Conservation (phyloP, 2,888 invertebrate genomes). For the Tinea pellionella region DNA sequence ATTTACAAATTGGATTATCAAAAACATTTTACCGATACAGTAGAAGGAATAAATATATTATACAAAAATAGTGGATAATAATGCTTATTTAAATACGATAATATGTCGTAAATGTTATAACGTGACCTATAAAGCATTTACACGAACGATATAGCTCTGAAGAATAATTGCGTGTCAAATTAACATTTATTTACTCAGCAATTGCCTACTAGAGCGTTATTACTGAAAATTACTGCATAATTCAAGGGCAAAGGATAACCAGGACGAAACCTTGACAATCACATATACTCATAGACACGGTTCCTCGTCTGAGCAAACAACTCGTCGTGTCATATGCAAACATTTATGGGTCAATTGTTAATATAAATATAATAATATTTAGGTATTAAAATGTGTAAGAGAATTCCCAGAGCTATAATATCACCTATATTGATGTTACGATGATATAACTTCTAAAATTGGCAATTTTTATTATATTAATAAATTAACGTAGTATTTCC, state of each 20-base stretch:
- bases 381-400: no score
- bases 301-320: background rate
- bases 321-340: background rate
- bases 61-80: no score
- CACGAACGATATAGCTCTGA: background rate
- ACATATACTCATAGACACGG: background rate
- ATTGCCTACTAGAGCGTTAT: background rate
- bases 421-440: background rate
- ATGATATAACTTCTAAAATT: background rate
- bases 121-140: background rate
- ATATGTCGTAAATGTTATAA: no score
- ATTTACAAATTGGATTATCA: no score
- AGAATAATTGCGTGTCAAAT: constrained; percentile 4
- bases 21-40: no score
- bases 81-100: background rate
- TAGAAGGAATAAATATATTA: no score
- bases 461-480: background rate
- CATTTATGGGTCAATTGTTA: background rate
- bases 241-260: constrained; percentile 6
- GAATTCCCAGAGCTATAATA: no score
- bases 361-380: no score
- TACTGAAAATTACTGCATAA: background rate
- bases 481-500: background rate
- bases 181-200: background rate
- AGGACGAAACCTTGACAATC: background rate